These are phyloP conservation scores for Bos javanicus DNA, from an alignment of 2,113 vertebrate species.

Conservation along the genomic window DNA sequence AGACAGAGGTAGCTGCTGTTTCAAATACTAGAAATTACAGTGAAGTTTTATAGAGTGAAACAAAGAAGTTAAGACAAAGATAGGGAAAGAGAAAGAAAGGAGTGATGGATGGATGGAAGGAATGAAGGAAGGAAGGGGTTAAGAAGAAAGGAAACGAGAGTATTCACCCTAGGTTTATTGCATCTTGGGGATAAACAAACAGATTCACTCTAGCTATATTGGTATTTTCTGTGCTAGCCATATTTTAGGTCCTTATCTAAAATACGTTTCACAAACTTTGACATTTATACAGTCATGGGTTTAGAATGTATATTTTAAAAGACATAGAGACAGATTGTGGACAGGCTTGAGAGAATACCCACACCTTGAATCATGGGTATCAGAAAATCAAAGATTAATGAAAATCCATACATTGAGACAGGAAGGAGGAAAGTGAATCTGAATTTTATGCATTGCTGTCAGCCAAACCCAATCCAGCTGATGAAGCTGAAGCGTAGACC, in stretches of 20 bases:
- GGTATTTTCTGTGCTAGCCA: neutral
- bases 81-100: neutral
- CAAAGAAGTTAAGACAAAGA: neutral
- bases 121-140: too few relatives aligned
- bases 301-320: conserved; percentile 9
- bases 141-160: neutral
- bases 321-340: neutral
- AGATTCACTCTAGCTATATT: too few relatives aligned
- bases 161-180: neutral
- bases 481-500: neutral
- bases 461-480: neutral
- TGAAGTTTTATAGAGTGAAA: neutral
- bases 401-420: neutral
- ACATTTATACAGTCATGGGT: neutral
- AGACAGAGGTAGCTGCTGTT: neutral
- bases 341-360: neutral
- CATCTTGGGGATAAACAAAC: neutral
- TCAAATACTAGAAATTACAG: neutral
- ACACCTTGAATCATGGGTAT: neutral
- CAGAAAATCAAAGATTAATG: neutral
- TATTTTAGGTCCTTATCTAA: neutral
- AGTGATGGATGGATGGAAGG: neutral
- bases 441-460: neutral
- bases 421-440: neutral
- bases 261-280: neutral